A percentile compares a stretch with the other conserved stretches of the same genome.
phyloP scores from a whole-genome alignment of 2,797 vertebrate species.

The Rhodeus uyekii region DNA sequence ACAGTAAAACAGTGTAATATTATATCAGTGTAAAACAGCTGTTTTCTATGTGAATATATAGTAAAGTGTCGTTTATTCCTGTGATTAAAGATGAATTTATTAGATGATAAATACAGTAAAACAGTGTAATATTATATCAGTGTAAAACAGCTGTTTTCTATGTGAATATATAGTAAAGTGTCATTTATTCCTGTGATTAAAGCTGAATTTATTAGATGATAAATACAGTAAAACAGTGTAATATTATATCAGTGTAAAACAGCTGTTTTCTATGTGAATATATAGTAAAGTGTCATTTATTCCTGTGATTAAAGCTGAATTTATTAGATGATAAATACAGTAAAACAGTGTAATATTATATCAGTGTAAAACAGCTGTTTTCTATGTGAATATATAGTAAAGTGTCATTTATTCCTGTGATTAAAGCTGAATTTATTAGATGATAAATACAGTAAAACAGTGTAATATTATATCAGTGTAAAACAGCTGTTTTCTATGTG shows the following conservation, averaged over 20 bases:
- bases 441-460: neutral
- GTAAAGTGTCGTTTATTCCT: neutral
- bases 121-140: neutral
- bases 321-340: neutral
- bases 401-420: neutral
- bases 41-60: neutral
- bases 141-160: neutral
- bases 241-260: neutral
- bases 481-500: neutral
- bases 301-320: neutral
- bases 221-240: neutral
- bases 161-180: neutral
- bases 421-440: neutral
- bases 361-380: accelerated
- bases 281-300: neutral
- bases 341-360: neutral
- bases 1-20: neutral
- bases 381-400: neutral
- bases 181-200: neutral
- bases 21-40: accelerated
- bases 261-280: neutral
- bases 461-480: neutral
- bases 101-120: neutral
- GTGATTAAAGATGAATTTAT: neutral
- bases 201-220: neutral